Evolutionary conservation across 92 coral and sea anemone species (phyloP).

Genomic region (Epizoanthus ramosus): DNA sequence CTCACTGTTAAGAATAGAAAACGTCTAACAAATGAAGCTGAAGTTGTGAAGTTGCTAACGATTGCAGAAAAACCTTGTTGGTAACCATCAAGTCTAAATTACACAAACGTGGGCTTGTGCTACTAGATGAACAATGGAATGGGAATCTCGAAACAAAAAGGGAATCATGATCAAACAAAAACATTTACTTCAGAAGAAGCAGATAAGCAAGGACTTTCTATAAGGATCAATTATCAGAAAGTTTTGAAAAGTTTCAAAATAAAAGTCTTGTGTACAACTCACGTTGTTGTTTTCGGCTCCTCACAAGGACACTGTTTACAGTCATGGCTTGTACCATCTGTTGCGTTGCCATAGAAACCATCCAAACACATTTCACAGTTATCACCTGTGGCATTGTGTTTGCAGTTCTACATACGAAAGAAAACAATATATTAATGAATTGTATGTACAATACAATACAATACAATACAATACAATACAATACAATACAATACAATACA

Average conservation of each 20-base stretch:
- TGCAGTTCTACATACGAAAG: conserved; percentile 73
- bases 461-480: not conserved
- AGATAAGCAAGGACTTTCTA: no score
- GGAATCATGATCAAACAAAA: no score
- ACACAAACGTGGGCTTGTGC: no score
- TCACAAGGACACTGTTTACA: conserved; percentile 92
- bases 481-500: not conserved
- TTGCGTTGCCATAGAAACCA: conserved; percentile 98
- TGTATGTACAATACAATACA: not conserved
- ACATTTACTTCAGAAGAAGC: no score
- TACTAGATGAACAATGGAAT: no score
- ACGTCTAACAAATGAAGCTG: no score
- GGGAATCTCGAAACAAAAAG: no score
- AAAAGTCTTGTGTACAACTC: conserved; percentile 35
- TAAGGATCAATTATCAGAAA: not conserved
- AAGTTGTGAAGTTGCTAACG: no score
- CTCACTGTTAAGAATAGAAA: no score
- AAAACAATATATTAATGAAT: not conserved
- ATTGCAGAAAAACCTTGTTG: not conserved
- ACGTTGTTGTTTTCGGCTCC: conserved; percentile 89
- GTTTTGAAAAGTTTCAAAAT: no score
- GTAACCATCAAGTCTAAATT: no score
- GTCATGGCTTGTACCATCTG: conserved; percentile 89
- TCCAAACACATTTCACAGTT: conserved; percentile 87
- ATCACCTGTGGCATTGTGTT: conserved; percentile 92